These are phyloP conservation scores for Conomelus anceps DNA, from an alignment of 2,888 invertebrate species.

Conservation along the genomic window DNA sequence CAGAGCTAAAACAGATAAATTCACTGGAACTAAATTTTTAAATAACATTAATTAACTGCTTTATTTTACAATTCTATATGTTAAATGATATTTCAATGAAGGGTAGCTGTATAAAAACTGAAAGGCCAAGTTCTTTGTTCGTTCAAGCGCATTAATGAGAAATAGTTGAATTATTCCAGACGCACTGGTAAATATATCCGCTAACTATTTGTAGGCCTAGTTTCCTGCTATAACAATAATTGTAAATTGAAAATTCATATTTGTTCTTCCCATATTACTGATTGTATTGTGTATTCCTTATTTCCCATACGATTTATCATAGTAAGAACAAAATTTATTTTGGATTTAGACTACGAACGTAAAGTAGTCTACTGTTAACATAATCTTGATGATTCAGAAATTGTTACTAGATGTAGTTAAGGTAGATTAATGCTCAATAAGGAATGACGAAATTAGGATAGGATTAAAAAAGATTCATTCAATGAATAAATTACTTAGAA, in stretches of 20 bases:
- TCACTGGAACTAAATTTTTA: background rate
- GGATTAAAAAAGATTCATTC: background rate
- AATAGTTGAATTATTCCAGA: background rate
- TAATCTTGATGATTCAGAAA: background rate
- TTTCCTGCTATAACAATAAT: background rate
- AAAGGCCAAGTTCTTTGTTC: background rate
- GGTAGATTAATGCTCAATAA: background rate
- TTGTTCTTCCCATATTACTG: background rate
- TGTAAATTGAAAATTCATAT: background rate
- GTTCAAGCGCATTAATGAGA: background rate
- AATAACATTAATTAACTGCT: too few species aligned
- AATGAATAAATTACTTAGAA: background rate
- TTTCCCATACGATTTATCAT: too few species aligned
- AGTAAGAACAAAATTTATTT: background rate
- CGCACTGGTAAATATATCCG: background rate
- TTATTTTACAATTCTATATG: background rate
- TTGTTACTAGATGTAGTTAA: background rate
- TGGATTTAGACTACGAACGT: background rate
- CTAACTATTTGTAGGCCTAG: background rate
- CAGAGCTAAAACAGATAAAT: background rate
- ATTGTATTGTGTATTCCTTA: background rate
- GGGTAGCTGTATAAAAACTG: background rate
- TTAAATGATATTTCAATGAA: background rate
- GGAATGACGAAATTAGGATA: background rate
- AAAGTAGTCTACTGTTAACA: background rate